phyloP scores from a whole-genome alignment of 2,888 invertebrate genomes.

The Panzeria rudis region DNA sequence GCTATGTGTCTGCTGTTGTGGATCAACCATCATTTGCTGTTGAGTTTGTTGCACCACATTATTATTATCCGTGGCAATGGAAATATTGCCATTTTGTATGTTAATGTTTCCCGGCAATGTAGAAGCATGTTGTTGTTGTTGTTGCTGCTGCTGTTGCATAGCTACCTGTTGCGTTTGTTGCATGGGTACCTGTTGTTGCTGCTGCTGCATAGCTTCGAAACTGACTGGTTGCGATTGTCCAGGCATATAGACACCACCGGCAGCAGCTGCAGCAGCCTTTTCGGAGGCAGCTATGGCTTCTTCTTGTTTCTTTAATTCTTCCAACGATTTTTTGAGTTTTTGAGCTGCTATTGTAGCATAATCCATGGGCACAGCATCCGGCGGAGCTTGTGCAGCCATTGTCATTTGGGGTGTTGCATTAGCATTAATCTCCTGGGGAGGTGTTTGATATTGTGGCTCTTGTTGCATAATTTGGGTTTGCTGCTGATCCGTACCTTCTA shows the following conservation, averaged over 20 bases:
- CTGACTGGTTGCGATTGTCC: slow-evolving; percentile 75
- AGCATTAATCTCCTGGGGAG: slow-evolving; percentile 83
- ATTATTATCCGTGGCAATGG: slow-evolving; percentile 75
- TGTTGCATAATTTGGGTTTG: slow-evolving; percentile 79
- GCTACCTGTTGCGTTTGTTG: slow-evolving; percentile 79
- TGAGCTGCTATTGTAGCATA: slow-evolving; percentile 80
- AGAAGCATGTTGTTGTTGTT: slow-evolving; percentile 76
- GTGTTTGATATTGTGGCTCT: slow-evolving; percentile 85
- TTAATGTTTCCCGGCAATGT: slow-evolving; percentile 78
- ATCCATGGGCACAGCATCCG: slow-evolving; percentile 76
- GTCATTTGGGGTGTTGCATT: slow-evolving; percentile 76
- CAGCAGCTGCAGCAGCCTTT: slow-evolving; percentile 67
- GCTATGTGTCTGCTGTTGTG: slow-evolving; percentile 71
- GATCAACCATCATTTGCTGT: slow-evolving; percentile 63
- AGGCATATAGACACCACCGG: slow-evolving; percentile 73
- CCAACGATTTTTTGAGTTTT: slow-evolving; percentile 80
- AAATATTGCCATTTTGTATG: slow-evolving; percentile 77
- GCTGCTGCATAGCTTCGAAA: slow-evolving; percentile 82
- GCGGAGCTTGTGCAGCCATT: slow-evolving; percentile 45
- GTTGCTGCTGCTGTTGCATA: slow-evolving; percentile 82
- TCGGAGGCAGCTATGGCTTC: slow-evolving; percentile 77
- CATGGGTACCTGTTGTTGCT: slow-evolving; percentile 78
- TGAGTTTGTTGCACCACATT: slow-evolving; percentile 62
- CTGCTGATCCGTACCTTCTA: slow-evolving; percentile 53
- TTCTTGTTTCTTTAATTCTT: slow-evolving; percentile 80